Base-by-base conservation (phyloP, 37 sponge, comb jelly and placozoan genomes). In the Haliclona indistincta region DNA sequence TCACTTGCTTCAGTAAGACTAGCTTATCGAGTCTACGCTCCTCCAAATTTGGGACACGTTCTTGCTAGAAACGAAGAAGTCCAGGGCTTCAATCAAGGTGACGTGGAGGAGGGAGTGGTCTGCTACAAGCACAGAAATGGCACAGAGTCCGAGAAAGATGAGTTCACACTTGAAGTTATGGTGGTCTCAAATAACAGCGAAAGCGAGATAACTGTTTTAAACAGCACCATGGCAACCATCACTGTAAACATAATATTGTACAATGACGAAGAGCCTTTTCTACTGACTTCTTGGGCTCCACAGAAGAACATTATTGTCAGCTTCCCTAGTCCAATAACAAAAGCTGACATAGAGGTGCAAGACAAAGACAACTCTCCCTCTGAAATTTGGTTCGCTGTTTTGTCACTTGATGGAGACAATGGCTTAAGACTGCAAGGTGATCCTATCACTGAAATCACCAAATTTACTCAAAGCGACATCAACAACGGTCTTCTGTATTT, bases 391-490 rank as follows among this genome's bases (percentile, higher is more conserved):
- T 75, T 69, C 39, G 20, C 7, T 7, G 23, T 84, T 0, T 22
- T 33, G 4, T 49, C 64, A 2, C 29, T 44, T 1, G 66, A 63
- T 26, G 41, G 35, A 4, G 38, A 51, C 47, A 75, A 56, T 20
- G 15, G 73, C n/a, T 43, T 81, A 30, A 38, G 51, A 17, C 22
- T 72, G 35, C 69, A 32, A 36, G 70, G 33, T 42, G 2, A 20
- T 0, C 35, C 41, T 17, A 2, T 54, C 25, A 8, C 37, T 29
- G 68, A 32, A 17, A 47, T n/a, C 19, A 17, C 22, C 11, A 38
- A 44, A 38, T 82, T 88, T 70, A 88, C 73, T 10, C 89, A 88
- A 51, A 53, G 38, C 2, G 74, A 72, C 35, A 77, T 88, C 29
- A 45, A 78, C 63, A 42, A 45, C 8, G 54, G 56, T 0, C 28